Conservation (phyloP, 2,113 vertebrate species). For the Dolichotis patagonum region DNA sequence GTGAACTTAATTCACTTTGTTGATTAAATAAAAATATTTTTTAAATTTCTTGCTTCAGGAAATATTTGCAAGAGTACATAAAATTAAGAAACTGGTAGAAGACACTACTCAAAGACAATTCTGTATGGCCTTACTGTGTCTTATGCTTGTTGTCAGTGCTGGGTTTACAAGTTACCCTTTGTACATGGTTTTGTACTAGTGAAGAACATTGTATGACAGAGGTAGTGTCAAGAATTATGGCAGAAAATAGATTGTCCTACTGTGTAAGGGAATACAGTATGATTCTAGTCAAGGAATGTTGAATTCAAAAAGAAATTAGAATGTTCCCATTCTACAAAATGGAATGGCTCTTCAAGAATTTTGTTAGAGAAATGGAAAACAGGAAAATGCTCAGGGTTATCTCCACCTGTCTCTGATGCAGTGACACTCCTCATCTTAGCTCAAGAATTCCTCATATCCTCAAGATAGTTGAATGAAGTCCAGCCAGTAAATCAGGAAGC, state of each 20-base stretch:
- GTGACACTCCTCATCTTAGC: background rate
- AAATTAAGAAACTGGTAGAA: background rate
- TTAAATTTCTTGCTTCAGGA: background rate
- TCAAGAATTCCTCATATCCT: background rate
- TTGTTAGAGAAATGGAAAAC: background rate
- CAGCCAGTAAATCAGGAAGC: background rate
- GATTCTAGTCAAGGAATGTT: background rate
- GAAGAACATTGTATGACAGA: background rate
- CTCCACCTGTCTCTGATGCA: background rate
- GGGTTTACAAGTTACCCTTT: background rate
- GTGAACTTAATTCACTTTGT: background rate
- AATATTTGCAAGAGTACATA: background rate
- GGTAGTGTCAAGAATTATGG: background rate
- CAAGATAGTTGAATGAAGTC: background rate
- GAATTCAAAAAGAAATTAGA: too few species aligned
- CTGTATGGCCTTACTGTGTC: background rate
- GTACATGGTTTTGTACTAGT: background rate
- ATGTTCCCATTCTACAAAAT: background rate
- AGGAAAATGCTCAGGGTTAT: background rate
- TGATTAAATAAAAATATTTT: background rate
- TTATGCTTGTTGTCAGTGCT: background rate
- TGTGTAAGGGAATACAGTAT: background rate
- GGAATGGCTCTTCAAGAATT: background rate
- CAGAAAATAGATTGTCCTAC: background rate
- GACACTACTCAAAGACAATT: background rate